These are phyloP conservation scores for Phoebastria nigripes DNA, from an alignment of 2,797 vertebrate genomes.

Conservation along the genomic window DNA sequence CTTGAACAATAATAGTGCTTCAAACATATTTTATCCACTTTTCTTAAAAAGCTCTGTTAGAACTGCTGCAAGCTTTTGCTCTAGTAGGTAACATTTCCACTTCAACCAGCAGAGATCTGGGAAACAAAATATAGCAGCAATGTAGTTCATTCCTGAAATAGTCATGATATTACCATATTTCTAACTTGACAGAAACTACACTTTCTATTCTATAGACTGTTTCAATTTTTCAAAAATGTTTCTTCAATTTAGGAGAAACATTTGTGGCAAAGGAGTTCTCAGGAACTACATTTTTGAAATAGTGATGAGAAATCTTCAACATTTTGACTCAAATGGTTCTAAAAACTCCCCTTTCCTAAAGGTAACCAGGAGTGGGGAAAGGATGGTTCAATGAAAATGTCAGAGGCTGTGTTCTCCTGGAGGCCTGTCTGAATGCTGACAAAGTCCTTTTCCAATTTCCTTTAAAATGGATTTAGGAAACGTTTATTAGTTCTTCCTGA, in stretches of 20 bases:
- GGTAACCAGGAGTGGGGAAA: not conserved
- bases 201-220: not conserved
- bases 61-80: not conserved
- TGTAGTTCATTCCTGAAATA: not conserved
- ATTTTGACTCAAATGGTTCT: not conserved
- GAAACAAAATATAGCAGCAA: not conserved
- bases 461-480: constrained; percentile 6
- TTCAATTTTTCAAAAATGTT: not conserved
- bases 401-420: not conserved
- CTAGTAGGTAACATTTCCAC: not conserved
- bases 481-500: constrained; percentile 23
- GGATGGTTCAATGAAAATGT: not conserved
- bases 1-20: not conserved
- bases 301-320: not conserved
- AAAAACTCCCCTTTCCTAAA: not conserved
- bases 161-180: not conserved
- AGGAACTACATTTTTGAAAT: not conserved
- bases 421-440: not conserved
- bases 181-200: not conserved
- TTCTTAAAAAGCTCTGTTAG: not conserved
- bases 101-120: not conserved
- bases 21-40: not conserved
- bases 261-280: not conserved
- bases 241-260: not conserved
- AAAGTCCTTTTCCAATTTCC: constrained; percentile 10